Conservation (phyloP, 2,888 invertebrate species). For the Dasypolia templi region DNA sequence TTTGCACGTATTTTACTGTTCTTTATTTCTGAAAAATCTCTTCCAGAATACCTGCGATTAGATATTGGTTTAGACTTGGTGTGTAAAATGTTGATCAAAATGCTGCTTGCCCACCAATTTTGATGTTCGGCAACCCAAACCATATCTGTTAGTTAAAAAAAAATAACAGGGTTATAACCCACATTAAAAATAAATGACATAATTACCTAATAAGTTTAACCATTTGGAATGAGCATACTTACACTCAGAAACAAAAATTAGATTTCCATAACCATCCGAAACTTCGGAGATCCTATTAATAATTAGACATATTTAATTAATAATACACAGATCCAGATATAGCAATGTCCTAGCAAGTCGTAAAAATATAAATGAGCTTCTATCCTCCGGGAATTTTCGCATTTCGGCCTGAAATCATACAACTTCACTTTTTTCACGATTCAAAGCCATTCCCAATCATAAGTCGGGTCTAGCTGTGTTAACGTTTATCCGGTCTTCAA, state of each 20-base stretch:
- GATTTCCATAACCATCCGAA: background rate
- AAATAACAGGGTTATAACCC: background rate
- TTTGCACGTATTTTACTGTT: no score
- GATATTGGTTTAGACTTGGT: no score
- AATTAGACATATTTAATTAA: slow-evolving; percentile 14
- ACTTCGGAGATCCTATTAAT: slow-evolving; percentile 16
- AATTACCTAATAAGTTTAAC: background rate
- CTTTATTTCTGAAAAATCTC: no score
- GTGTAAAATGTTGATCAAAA: background rate
- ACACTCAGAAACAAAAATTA: slow-evolving; percentile 4
- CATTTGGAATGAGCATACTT: background rate
- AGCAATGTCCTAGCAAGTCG: slow-evolving; percentile 27
- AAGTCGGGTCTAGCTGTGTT: slow-evolving; percentile 41
- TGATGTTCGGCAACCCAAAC: no score
- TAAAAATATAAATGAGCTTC: slow-evolving; percentile 63
- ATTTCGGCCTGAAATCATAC: slow-evolving; percentile 35
- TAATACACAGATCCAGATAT: slow-evolving; percentile 16
- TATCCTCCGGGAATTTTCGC: slow-evolving; percentile 39
- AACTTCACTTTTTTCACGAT: slow-evolving; percentile 51
- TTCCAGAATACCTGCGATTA: no score
- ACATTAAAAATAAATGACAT: background rate
- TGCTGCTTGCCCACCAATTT: background rate
- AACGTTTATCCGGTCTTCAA: slow-evolving; percentile 47
- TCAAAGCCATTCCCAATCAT: slow-evolving; percentile 58
- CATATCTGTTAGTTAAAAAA: background rate